Evolutionary conservation across 2,797 vertebrate species (phyloP).

Genomic region (Rhinophrynus dorsalis): DNA sequence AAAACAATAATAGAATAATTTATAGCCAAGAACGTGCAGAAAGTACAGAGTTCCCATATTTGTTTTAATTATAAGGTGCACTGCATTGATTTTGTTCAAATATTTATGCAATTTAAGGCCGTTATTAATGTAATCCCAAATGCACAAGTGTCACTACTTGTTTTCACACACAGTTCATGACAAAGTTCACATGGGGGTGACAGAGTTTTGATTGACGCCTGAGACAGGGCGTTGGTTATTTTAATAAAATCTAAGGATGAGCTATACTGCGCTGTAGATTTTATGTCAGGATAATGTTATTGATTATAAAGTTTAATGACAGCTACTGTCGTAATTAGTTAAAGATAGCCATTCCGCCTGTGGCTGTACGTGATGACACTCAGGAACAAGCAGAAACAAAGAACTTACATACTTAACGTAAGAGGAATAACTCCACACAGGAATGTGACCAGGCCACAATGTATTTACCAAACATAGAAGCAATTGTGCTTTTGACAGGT

Average conservation of each 20-base stretch:
- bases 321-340: conserved; percentile 73
- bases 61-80: conserved; percentile 2
- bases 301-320: conserved; percentile 74
- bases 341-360: conserved; percentile 66
- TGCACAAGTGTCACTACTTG: conserved; percentile 35
- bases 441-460: conserved; percentile 71
- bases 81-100: conserved; percentile 12
- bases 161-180: conserved; percentile 58
- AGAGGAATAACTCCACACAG: conserved; percentile 61
- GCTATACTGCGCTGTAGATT: conserved; percentile 74
- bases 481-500: conserved; percentile 55
- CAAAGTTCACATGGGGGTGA: conserved; percentile 61
- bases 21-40: too few species aligned
- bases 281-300: conserved; percentile 75
- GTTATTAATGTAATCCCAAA: conserved; percentile 44
- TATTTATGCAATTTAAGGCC: conserved; percentile 35
- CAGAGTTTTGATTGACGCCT: conserved; percentile 71
- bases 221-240: conserved; percentile 72
- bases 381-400: conserved; percentile 72
- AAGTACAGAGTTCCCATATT: too few species aligned
- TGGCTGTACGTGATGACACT: conserved; percentile 65
- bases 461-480: conserved; percentile 59
- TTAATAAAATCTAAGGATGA: conserved; percentile 74
- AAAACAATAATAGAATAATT: too few species aligned
- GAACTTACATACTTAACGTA: conserved; percentile 63